A percentile compares a stretch with the other conserved stretches of the same genome.
Evolutionary conservation across 2,113 vertebrate species (phyloP).

Genomic region (Pseudorasbora parva): DNA sequence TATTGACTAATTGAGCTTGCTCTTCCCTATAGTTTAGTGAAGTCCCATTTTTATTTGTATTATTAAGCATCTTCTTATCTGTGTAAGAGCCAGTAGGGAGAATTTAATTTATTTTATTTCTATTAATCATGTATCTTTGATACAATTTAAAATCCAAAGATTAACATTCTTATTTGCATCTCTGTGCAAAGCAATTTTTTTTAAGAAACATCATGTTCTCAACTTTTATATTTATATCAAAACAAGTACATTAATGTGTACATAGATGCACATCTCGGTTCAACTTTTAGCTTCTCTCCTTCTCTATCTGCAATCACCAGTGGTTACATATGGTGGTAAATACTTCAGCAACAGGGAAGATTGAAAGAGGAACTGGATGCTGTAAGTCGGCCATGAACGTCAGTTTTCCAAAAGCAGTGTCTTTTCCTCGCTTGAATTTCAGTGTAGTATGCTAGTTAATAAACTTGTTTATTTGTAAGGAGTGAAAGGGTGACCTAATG

Average conservation of each 20-base stretch:
- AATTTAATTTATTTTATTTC: too few species aligned
- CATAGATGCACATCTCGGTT: slow-evolving; percentile 22
- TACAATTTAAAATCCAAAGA: neutral
- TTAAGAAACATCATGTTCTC: too few species aligned
- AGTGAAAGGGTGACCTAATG: neutral
- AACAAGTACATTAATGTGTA: neutral
- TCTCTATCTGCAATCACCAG: slow-evolving; percentile 9
- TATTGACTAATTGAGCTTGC: neutral
- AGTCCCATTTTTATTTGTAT: neutral
- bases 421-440: neutral
- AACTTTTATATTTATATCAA: neutral
- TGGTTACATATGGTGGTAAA: slow-evolving; percentile 3
- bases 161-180: neutral
- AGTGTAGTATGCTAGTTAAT: neutral
- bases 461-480: neutral
- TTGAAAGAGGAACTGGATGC: slow-evolving; percentile 49
- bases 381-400: neutral
- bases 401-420: neutral
- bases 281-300: slow-evolving; percentile 10
- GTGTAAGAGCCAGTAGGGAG: too few species aligned
- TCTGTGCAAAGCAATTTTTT: neutral
- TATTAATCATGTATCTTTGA: too few species aligned
- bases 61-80: too few species aligned
- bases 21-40: neutral
- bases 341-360: neutral